Percentiles rank a stretch among this genome's conserved stretches.
Evolutionary conservation across 2,888 invertebrate species (phyloP).

Genomic region (Xanthorhoe designata): DNA sequence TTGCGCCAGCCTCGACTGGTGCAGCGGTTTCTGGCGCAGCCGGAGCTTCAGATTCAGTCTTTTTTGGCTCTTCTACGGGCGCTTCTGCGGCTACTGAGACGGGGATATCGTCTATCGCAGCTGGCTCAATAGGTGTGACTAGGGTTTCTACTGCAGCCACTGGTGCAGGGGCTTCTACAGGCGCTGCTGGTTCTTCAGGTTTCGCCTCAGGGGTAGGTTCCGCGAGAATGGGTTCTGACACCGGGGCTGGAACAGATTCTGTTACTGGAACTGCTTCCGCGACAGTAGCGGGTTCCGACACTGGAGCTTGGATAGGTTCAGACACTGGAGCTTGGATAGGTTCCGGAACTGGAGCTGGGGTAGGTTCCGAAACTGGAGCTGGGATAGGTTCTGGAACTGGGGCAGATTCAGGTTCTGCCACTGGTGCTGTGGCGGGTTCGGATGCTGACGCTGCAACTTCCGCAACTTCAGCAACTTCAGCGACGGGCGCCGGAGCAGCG

Average conservation of each 20-base stretch:
- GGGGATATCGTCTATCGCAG: constrained; percentile 39
- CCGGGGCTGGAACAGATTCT: constrained; percentile 36
- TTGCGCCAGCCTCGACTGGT: constrained; percentile 24
- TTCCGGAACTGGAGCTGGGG: constrained; percentile 42
- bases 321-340: constrained; percentile 33
- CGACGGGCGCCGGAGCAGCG: constrained; percentile 34
- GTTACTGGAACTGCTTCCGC: constrained; percentile 34
- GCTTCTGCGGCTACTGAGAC: constrained; percentile 36
- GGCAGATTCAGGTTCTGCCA: constrained; percentile 30
- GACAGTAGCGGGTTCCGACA: constrained; percentile 36
- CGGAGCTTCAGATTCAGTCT: constrained; percentile 28
- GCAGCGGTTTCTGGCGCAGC: constrained; percentile 27
- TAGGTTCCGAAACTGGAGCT: constrained; percentile 41
- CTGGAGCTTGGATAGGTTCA: constrained; percentile 32
- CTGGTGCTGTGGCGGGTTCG: constrained; percentile 32
- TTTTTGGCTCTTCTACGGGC: constrained; percentile 28
- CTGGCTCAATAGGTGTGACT: constrained; percentile 40
- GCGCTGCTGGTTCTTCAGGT: constrained; percentile 21
- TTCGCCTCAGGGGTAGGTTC: not conserved
- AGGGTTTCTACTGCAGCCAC: constrained; percentile 10
- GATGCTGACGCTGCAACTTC: constrained; percentile 22
- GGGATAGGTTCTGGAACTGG: constrained; percentile 42
- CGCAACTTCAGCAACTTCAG: constrained; percentile 32
- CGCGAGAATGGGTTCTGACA: constrained; percentile 22
- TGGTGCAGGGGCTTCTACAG: constrained; percentile 14